phyloP scores from a whole-genome alignment of 2,888 invertebrate species.

The Cerastis leucographa region DNA sequence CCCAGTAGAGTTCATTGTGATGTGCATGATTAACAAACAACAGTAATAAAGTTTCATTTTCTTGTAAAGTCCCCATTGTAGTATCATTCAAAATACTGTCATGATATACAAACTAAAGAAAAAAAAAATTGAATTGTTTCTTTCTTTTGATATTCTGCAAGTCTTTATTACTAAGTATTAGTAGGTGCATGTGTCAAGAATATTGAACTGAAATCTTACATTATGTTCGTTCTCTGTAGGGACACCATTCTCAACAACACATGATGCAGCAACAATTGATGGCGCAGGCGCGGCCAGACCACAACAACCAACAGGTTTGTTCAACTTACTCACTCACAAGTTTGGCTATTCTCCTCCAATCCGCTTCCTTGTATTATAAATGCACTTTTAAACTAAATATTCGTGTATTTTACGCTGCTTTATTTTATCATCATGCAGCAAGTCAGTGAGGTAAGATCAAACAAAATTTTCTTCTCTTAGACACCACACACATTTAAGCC shows the following conservation, averaged over 20 bases:
- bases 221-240: conserved; percentile 71
- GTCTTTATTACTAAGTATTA: conserved; percentile 1
- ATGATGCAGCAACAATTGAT: conserved; percentile 89
- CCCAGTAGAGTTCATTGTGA: conserved; percentile 46
- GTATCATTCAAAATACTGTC: neutral
- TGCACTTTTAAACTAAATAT: conserved; percentile 76
- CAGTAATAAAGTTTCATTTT: neutral
- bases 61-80: conserved; percentile 11
- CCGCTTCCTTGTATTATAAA: conserved; percentile 58
- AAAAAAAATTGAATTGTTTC: neutral
- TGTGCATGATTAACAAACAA: conserved; percentile 61
- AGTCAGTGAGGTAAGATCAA: conserved; percentile 86
- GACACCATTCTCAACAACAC: conserved; percentile 89
- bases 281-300: conserved; percentile 83
- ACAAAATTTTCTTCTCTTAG: conserved; percentile 37
- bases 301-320: conserved; percentile 86
- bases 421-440: conserved; percentile 75
- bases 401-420: conserved; percentile 84
- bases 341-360: conserved; percentile 31
- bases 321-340: neutral
- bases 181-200: conserved; percentile 26
- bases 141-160: conserved; percentile 19
- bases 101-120: neutral
- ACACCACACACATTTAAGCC: conserved; percentile 10
- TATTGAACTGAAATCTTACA: neutral